These are phyloP conservation scores for Resseliella maxima DNA, from an alignment of 2,888 invertebrate genomes.

Conservation along the genomic window DNA sequence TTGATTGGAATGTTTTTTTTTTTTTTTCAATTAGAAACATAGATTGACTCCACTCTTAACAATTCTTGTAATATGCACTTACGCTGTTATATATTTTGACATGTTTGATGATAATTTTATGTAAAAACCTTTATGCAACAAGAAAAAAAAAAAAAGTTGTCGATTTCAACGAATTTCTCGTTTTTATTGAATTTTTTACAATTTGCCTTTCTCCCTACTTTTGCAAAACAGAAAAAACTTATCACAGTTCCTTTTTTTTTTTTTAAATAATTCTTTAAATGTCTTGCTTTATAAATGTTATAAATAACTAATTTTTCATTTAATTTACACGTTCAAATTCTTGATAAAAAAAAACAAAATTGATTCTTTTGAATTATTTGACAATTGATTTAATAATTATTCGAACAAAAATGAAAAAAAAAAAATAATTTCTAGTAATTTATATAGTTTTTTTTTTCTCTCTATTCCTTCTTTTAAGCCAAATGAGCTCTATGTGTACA, in stretches of 20 bases:
- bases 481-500: constrained; percentile 46
- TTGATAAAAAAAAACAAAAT: not conserved
- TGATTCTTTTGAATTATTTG: not conserved
- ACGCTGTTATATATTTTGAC: constrained; percentile 49
- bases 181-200: not conserved
- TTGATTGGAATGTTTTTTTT: constrained; percentile 23
- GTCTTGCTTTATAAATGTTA: not conserved
- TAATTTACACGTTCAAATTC: constrained; percentile 27
- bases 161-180: not conserved
- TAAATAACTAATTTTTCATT: constrained; percentile 36
- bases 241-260: constrained; percentile 52
- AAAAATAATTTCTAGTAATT: constrained; percentile 12
- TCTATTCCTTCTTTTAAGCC: not conserved
- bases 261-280: not conserved
- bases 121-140: not conserved
- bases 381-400: not conserved
- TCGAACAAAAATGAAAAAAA: not conserved
- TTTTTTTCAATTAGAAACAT: not conserved
- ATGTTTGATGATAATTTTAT: not conserved
- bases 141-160: not conserved
- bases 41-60: not conserved
- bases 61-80: constrained; percentile 11
- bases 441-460: constrained; percentile 25
- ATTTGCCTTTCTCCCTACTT: not conserved
- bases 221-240: not conserved